Evolutionary conservation across 1,140 invertebrate genomes (phyloP).

Genomic region (Doryteuthis pealeii): DNA sequence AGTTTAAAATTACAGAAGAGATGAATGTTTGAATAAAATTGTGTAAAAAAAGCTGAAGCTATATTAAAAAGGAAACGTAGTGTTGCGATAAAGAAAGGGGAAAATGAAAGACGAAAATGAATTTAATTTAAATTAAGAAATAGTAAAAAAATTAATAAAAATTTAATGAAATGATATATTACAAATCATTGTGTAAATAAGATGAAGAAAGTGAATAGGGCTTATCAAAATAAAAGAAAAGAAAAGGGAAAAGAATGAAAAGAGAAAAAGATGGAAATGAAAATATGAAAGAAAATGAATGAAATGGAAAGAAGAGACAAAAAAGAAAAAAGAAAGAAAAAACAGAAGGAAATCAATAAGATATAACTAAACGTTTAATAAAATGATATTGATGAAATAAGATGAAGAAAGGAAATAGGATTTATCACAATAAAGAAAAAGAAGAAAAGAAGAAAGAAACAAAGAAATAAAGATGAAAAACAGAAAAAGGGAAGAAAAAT

Average conservation of each 20-base stretch:
- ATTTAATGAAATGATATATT: no score
- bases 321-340: background rate
- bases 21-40: no score
- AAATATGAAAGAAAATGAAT: background rate
- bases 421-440: background rate
- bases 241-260: background rate
- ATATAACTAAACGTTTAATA: background rate
- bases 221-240: background rate
- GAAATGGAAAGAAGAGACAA: background rate
- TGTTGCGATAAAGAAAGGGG: background rate
- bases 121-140: no score
- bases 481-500: background rate
- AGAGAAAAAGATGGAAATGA: background rate
- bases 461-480: background rate
- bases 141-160: no score
- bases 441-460: no score
- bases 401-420: background rate
- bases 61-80: no score
- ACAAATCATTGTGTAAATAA: no score
- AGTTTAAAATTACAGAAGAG: no score
- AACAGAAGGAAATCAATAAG: background rate
- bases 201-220: background rate
- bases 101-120: background rate
- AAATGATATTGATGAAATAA: background rate
- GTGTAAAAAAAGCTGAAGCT: no score